phyloP scores from a whole-genome alignment of 2,113 vertebrate genomes.

The Onychostoma macrolepis region DNA sequence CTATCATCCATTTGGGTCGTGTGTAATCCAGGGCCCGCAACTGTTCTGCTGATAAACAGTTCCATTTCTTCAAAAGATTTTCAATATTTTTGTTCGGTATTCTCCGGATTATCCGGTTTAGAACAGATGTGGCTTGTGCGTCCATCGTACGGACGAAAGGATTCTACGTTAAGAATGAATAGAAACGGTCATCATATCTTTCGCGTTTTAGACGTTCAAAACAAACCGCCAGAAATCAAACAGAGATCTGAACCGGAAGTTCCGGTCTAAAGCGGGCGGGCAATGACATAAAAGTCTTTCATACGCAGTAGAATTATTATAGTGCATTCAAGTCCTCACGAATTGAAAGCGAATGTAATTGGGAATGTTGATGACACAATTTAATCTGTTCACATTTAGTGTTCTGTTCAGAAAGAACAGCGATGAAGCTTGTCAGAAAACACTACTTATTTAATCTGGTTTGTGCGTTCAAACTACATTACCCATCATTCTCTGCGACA shows the following conservation, averaged over 20 bases:
- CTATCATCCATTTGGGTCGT: constrained; percentile 74
- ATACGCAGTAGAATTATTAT: too few species aligned
- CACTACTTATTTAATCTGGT: neutral
- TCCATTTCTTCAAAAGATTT: constrained; percentile 79
- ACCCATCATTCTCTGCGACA: neutral
- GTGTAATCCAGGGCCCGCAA: constrained; percentile 73
- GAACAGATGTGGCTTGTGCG: constrained; percentile 68
- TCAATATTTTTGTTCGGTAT: constrained; percentile 74
- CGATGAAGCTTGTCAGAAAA: neutral
- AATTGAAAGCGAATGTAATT: neutral
- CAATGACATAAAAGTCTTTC: constrained; percentile 3
- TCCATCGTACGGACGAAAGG: constrained; percentile 73
- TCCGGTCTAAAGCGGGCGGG: neutral
- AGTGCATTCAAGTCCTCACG: neutral
- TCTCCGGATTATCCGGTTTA: constrained; percentile 79
- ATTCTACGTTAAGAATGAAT: neutral
- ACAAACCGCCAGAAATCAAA: constrained; percentile 46
- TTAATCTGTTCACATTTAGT: neutral
- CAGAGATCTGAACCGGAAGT: neutral
- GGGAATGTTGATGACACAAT: neutral
- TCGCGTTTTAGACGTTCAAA: constrained; percentile 7
- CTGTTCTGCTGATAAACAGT: constrained; percentile 76
- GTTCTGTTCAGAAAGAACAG: neutral
- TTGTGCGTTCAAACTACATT: neutral
- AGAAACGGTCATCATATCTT: neutral